Conservation (phyloP, 2,113 vertebrate genomes). For the Ardeotis arabs region DNA sequence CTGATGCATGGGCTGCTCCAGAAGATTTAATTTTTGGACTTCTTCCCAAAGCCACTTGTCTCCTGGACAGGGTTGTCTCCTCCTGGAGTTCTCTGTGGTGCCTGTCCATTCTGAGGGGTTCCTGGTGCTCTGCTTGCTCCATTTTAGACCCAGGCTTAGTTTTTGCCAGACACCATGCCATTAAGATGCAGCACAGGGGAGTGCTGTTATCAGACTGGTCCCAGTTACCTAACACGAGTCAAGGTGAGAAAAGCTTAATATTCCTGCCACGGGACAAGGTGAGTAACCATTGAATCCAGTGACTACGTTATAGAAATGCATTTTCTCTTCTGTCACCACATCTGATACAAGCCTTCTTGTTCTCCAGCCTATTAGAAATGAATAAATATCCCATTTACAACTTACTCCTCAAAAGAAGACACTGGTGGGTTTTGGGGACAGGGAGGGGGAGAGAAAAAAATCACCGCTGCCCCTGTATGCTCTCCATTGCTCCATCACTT, state of each 20-base stretch:
- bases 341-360: neutral
- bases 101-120: neutral
- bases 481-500: neutral
- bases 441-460: neutral
- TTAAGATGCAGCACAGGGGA: neutral
- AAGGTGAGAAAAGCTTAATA: neutral
- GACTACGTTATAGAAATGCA: neutral
- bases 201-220: neutral
- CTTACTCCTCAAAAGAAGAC: neutral
- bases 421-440: neutral
- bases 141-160: neutral
- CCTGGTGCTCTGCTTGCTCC: neutral
- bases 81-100: neutral
- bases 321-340: neutral
- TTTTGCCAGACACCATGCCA: neutral
- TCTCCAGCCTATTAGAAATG: neutral
- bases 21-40: neutral
- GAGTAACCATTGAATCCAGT: neutral
- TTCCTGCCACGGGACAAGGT: neutral
- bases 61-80: rapidly evolving
- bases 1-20: neutral
- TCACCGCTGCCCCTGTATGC: neutral
- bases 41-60: neutral
- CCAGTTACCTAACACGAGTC: neutral
- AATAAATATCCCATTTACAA: neutral